Base-by-base conservation (phyloP, 2,888 invertebrate species). In the Spisula subtruncata region DNA sequence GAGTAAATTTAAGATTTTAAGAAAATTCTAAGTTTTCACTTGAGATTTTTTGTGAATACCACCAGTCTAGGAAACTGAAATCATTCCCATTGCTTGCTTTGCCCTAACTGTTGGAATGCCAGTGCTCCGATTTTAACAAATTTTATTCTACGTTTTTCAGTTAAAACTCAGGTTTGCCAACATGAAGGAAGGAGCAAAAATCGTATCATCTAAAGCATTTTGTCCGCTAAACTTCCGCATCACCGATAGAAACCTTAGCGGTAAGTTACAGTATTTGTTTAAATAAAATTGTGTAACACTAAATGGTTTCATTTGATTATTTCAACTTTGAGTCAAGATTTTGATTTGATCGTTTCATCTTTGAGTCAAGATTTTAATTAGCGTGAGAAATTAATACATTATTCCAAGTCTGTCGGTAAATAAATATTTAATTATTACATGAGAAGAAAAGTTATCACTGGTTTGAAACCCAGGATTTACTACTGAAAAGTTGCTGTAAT, bases 201-300 rank as follows among this genome's bases (percentile, higher is more conserved):
- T 99, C 94, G 99, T 99, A 79, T 99, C 99, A 56, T 99, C 99
- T 32, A 99, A 99, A 97, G 99, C 99, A 94, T 99, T 99, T 97
- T 99, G 99, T 97, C 99, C 99, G n/a, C 97, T 99, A 87, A 99
- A 99, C 97, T 99, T 99, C 97, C 98, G 99, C 94, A 99, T 99
- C 96, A 99, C 99, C 51, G 99, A 99, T 97, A 97, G 99, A 96
- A 99, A 99, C 97, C 97, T 99, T 91, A 99, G 98, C 97, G 99
- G 98, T 98, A 97, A 95, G 97, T 81, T 81, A 25, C 0, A 81
- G 20, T 14, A n/a, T 20, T 56, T 6, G 5, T 56, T 56, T 56
- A 56, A 29, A 29, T 75, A 75, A 32, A 75, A 75, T 18, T 56
- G 56, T 18, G 20, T n/a, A 20, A 56, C n/a, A n/a, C 56, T n/a